Evolutionary conservation across 2,797 vertebrate species (phyloP).

Genomic region (Lutjanus campechanus): DNA sequence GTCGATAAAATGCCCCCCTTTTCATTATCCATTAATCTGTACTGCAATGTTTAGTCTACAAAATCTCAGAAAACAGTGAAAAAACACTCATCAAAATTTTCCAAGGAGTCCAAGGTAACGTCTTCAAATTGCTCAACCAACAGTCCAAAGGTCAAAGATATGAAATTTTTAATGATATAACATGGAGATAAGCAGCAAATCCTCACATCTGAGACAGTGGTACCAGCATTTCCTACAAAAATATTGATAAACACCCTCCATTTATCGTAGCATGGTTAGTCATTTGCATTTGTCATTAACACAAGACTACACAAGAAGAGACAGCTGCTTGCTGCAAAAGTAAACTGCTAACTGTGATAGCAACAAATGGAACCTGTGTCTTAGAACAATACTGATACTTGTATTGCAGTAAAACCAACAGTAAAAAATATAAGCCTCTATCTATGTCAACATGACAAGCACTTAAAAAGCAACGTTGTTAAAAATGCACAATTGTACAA

Average conservation of each 20-base stretch:
- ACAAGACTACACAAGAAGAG: not conserved
- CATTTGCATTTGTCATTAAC: not conserved
- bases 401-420: not conserved
- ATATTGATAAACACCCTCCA: not conserved
- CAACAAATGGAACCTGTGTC: not conserved
- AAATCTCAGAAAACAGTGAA: no score
- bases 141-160: not conserved
- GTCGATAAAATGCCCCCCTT: no score
- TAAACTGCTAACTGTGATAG: not conserved
- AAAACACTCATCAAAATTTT: not conserved
- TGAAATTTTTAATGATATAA: not conserved
- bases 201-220: not conserved
- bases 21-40: no score
- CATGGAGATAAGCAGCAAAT: not conserved
- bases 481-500: conserved; percentile 40
- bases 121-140: not conserved
- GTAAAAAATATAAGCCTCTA: not conserved
- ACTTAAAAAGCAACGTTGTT: conserved; percentile 13
- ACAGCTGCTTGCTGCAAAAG: not conserved
- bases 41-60: no score
- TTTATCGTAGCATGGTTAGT: not conserved
- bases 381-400: not conserved
- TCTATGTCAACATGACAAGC: conserved; percentile 25
- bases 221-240: not conserved
- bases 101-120: no score